Base-by-base conservation (phyloP, 2,888 invertebrate genomes). In the Tenthredo distinguenda region DNA sequence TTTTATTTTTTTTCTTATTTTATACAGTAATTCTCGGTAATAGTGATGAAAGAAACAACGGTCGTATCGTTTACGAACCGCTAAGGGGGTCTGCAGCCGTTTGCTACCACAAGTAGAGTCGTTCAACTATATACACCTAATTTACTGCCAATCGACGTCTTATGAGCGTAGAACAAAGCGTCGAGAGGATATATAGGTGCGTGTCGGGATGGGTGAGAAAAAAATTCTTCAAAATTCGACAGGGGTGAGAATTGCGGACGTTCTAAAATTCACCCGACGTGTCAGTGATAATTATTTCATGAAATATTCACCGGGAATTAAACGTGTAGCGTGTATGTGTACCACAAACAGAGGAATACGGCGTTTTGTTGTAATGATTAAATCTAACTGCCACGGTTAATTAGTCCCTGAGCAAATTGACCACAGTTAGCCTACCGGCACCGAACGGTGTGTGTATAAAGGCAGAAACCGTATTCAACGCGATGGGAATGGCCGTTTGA, bases 351-450 rank as follows among this genome's bases (percentile, higher is more conserved):
- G 5, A 31, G 50, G 12, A 18, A 31, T 26, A 50, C 18, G 6
- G 40, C 40, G 21, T 76, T 47, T 43, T 43, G 76, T 47, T 76
- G 18, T 62, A 37, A 18, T 65, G 55, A 85, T 85, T 79, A 77
- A 85, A 85, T 85, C 85, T 50, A 85, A 58, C 65, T 40, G 31
- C 77, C 58, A 79, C 43, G 65, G 34, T 43, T 77, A 79, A 85
- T 85, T 68, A 85, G 74, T 58, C 85, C 65, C 21, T 47, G 47
- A 79, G 85, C 47, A 79, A 85, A 85, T 79, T 85, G 85, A 85
- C 85, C 77, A 74, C n/a, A 40, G 83, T 43, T 68, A 71, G 83
- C 37, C 71, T 34, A 77, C 55, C 34, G 47, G 34, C 31, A 77
- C 21, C 4, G 10, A 43, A 26, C 40, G 21, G 43, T 21, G 40